Percentiles rank a stretch among this genome's conserved stretches.
These are phyloP conservation scores for Steatornis caripensis DNA, from an alignment of 2,113 vertebrate genomes.

Conservation along the genomic window DNA sequence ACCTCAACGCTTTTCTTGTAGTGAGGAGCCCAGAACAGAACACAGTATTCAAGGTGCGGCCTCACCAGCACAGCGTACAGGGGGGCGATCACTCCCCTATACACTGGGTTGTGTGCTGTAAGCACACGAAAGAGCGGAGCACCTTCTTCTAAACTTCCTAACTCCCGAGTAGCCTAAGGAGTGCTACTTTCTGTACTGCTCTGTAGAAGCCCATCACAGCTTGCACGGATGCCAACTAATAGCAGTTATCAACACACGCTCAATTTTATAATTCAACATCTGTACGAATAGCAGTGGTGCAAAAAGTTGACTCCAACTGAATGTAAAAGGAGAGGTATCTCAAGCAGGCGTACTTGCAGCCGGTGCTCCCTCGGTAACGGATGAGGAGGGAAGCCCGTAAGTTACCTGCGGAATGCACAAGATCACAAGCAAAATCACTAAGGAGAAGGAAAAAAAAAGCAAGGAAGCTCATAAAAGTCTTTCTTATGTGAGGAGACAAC, in stretches of 20 bases:
- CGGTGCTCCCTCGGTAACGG: background rate
- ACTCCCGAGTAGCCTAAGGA: background rate
- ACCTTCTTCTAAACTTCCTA: background rate
- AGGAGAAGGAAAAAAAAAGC: background rate
- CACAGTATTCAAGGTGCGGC: background rate
- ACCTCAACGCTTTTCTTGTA: background rate
- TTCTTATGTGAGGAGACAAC: background rate
- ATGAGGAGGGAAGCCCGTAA: background rate
- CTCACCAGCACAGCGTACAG: background rate
- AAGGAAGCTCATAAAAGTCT: background rate
- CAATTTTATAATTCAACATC: background rate
- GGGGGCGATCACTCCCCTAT: background rate
- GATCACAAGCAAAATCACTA: background rate
- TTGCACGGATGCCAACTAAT: background rate
- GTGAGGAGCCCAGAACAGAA: accelerated
- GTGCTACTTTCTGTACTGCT: background rate
- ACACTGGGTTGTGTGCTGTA: background rate
- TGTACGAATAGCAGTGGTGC: background rate
- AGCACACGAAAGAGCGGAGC: background rate
- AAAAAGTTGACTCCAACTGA: background rate
- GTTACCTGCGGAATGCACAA: background rate
- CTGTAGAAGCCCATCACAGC: background rate
- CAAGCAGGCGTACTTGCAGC: background rate
- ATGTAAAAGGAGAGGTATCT: background rate
- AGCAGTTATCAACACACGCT: background rate